These are phyloP conservation scores for Sinosuthora webbiana DNA, from an alignment of 2,113 vertebrate species.

Conservation along the genomic window DNA sequence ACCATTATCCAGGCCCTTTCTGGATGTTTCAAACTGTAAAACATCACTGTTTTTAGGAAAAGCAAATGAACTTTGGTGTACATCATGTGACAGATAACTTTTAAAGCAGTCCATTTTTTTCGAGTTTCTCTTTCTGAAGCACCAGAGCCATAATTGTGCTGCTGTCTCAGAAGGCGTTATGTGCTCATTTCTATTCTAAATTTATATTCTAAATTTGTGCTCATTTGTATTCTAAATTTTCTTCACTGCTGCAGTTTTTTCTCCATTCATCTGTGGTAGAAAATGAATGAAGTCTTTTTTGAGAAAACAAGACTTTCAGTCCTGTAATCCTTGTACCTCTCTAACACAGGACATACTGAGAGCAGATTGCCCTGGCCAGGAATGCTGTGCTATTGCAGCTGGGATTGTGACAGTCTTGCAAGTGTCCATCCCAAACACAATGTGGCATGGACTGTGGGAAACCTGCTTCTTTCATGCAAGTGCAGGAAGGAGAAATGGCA, in stretches of 20 bases:
- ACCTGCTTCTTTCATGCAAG: neutral
- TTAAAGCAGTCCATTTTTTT: neutral
- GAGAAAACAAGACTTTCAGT: neutral
- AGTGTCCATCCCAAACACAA: neutral
- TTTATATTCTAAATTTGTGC: neutral
- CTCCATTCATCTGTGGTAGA: neutral
- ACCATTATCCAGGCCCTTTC: neutral
- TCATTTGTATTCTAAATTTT: neutral
- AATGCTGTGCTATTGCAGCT: neutral
- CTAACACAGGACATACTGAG: neutral
- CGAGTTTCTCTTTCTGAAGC: neutral
- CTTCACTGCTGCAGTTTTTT: neutral
- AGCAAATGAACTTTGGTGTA: neutral
- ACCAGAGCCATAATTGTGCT: neutral
- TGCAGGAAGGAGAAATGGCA: neutral
- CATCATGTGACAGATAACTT: neutral
- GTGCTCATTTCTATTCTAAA: neutral
- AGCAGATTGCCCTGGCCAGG: neutral
- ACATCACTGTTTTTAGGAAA: neutral
- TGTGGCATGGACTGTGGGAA: neutral
- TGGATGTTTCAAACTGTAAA: neutral
- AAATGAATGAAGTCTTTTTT: neutral
- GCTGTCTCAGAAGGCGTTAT: neutral
- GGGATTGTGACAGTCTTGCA: neutral
- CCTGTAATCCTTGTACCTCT: neutral